These are phyloP conservation scores for Neoaliturus tenellus DNA, from an alignment of 2,888 invertebrate species.

Conservation along the genomic window DNA sequence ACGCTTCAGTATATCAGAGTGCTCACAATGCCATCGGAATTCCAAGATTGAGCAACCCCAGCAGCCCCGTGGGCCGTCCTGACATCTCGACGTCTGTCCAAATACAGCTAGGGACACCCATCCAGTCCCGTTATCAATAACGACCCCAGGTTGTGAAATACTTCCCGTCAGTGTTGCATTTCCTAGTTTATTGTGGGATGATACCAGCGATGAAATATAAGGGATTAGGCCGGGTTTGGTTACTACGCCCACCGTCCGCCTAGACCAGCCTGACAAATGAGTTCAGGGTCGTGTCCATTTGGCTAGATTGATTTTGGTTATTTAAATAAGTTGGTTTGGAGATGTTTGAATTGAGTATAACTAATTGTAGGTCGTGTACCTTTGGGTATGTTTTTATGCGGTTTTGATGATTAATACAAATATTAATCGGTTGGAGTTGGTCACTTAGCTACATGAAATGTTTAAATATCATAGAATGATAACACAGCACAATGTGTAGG, in stretches of 20 bases:
- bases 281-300: neutral
- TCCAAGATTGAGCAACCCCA: neutral
- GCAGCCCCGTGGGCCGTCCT: neutral
- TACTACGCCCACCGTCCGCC: neutral
- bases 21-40: neutral
- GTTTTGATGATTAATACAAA: too few species aligned
- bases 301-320: conserved; percentile 3
- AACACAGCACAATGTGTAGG: too few species aligned
- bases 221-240: neutral
- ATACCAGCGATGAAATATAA: neutral
- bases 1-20: too few species aligned
- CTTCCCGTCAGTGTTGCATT: neutral
- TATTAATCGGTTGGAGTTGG: too few species aligned
- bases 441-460: too few species aligned
- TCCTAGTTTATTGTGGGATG: neutral
- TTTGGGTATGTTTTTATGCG: too few species aligned
- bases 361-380: too few species aligned
- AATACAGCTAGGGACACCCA: conserved; percentile 1
- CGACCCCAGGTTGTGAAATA: neutral
- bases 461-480: too few species aligned
- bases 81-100: neutral
- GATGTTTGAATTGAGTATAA: neutral
- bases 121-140: neutral
- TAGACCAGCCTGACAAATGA: neutral
- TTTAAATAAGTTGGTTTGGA: neutral